These are phyloP conservation scores for Scleropages formosus DNA, from an alignment of 2,797 vertebrate genomes.

Conservation along the genomic window DNA sequence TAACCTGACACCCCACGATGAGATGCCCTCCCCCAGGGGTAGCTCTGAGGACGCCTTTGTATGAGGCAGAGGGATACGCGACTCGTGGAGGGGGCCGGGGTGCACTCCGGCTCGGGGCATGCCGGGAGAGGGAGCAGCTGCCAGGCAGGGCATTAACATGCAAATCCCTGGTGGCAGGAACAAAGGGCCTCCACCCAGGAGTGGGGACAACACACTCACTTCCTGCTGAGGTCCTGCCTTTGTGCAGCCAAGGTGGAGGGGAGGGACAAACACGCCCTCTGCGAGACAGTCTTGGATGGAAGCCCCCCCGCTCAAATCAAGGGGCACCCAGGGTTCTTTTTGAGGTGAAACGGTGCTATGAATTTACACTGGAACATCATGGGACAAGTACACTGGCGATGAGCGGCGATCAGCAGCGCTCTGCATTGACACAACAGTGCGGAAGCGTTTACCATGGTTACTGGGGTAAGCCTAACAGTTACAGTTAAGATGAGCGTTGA, in stretches of 20 bases:
- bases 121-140: conserved; percentile 44
- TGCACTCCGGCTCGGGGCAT: conserved; percentile 43
- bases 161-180: conserved; percentile 43
- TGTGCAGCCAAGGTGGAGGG: conserved; percentile 5
- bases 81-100: conserved; percentile 39
- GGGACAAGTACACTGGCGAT: too few relatives aligned
- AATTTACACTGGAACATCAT: too few relatives aligned
- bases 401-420: too few relatives aligned
- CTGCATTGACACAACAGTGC: too few relatives aligned
- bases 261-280: conserved; percentile 21
- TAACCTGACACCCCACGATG: conserved; percentile 34
- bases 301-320: background rate
- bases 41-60: conserved; percentile 13
- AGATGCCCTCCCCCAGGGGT: conserved; percentile 31
- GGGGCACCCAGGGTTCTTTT: background rate
- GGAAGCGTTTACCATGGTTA: too few relatives aligned
- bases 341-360: background rate
- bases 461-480: too few relatives aligned
- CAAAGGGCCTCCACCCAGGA: conserved; percentile 47
- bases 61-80: conserved; percentile 9
- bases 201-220: conserved; percentile 42
- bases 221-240: conserved; percentile 24
- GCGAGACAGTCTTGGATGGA: background rate
- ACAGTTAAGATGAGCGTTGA: too few relatives aligned
- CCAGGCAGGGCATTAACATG: conserved; percentile 53